Evolutionary conservation across 2,888 invertebrate species (phyloP).

Genomic region (Eupithecia pulchellata): DNA sequence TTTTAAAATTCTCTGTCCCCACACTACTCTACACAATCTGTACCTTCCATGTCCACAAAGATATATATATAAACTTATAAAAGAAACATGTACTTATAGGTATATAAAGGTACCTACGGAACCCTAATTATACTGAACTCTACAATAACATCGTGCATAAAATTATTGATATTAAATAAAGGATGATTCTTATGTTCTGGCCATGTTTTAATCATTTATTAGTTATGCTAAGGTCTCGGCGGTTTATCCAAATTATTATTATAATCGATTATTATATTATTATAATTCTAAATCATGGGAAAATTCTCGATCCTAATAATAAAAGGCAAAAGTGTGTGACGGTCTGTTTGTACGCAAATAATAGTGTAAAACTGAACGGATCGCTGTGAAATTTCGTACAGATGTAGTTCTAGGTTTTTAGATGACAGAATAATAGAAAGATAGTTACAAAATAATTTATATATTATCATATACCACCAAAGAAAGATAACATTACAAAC

Average conservation of each 20-base stretch:
- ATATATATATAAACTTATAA: conserved; percentile 31
- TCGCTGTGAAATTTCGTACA: too few relatives aligned
- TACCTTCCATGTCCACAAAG: conserved; percentile 59
- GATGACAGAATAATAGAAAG: too few relatives aligned
- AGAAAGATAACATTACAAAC: too few relatives aligned
- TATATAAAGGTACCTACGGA: neutral
- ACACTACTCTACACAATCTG: conserved; percentile 44
- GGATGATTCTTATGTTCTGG: conserved; percentile 46
- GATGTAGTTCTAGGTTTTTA: too few relatives aligned
- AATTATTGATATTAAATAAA: conserved; percentile 74
- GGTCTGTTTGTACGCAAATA: too few relatives aligned
- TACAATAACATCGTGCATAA: conserved; percentile 49
- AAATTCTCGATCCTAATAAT: neutral
- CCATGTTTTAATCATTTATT: conserved; percentile 69
- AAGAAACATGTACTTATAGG: neutral
- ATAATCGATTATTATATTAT: too few relatives aligned
- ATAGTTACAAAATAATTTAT: too few relatives aligned
- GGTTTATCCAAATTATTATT: conserved; percentile 1
- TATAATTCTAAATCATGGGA: conserved; percentile 6
- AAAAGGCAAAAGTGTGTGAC: too few relatives aligned
- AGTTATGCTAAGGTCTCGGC: conserved; percentile 27
- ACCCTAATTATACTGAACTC: conserved; percentile 53
- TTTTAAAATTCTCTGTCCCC: conserved; percentile 35
- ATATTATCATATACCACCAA: too few relatives aligned
- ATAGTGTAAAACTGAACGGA: too few relatives aligned